A percentile compares a stretch with the other conserved stretches of the same genome.
Conservation (phyloP, 1,140 invertebrate species). For the Pogonomyrmex californicus region DNA sequence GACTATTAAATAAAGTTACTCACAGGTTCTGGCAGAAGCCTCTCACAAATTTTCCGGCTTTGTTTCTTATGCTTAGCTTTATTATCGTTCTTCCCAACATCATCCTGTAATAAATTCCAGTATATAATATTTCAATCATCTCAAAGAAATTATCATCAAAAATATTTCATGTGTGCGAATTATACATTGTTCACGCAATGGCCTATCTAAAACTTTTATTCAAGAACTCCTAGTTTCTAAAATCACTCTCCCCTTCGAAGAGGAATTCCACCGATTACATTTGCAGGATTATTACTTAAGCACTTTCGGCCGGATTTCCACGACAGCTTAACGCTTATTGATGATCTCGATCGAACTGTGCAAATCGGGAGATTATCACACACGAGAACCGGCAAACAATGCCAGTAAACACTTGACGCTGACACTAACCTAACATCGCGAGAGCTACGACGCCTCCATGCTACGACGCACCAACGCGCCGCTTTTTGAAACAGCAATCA, state of each 20-base stretch:
- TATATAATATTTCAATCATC: background rate
- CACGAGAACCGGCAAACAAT: background rate
- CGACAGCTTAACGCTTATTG: background rate
- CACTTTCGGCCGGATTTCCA: background rate
- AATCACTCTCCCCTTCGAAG: background rate
- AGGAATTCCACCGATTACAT: background rate
- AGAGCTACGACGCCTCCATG: background rate
- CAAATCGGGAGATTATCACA: background rate
- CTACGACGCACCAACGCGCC: background rate
- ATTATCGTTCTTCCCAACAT: background rate
- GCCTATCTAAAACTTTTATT: background rate
- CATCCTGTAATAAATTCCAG: slow-evolving; percentile 27
- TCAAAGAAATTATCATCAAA: background rate
- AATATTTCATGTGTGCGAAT: background rate
- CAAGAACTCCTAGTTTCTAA: background rate
- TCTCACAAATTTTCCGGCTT: background rate
- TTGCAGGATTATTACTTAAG: background rate
- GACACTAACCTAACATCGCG: slow-evolving; percentile 29
- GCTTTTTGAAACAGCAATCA: background rate
- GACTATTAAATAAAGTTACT: background rate
- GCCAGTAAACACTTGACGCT: background rate
- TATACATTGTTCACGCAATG: background rate
- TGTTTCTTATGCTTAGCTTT: background rate
- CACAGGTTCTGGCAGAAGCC: slow-evolving; percentile 21
- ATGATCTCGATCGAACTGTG: background rate